These are phyloP conservation scores for Proales similis DNA, from an alignment of 1,140 invertebrate genomes.

Conservation along the genomic window DNA sequence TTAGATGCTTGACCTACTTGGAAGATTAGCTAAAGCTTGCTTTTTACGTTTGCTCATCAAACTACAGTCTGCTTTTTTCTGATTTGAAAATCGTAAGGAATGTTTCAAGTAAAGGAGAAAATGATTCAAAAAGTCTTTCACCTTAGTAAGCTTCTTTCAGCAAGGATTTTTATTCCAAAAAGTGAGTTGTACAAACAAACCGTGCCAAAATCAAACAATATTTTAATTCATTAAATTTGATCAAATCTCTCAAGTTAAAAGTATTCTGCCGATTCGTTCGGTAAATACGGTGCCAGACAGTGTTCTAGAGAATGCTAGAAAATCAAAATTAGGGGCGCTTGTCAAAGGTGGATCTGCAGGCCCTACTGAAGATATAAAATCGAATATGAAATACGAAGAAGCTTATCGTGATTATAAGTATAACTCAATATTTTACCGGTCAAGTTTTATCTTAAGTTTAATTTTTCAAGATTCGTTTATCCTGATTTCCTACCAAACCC, in stretches of 20 bases:
- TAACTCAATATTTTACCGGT: neutral
- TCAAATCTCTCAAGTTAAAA: neutral
- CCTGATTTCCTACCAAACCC: slow-evolving; percentile 90
- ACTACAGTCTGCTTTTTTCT: too few relatives aligned
- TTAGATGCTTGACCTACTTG: too few relatives aligned
- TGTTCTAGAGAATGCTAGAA: slow-evolving; percentile 24
- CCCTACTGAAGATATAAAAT: neutral
- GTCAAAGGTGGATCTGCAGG: slow-evolving; percentile 6
- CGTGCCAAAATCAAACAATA: neutral
- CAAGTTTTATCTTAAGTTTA: neutral
- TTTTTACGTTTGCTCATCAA: too few relatives aligned
- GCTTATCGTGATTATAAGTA: slow-evolving; percentile 33
- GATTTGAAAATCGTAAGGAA: too few relatives aligned
- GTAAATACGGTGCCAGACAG: slow-evolving; percentile 19
- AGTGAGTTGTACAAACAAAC: too few relatives aligned
- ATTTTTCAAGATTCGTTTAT: slow-evolving; percentile 64
- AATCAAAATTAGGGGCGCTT: slow-evolving; percentile 12
- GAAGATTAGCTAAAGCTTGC: too few relatives aligned
- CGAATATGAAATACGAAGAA: slow-evolving; percentile 2
- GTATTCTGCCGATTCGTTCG: neutral
- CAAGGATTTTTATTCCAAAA: too few relatives aligned
- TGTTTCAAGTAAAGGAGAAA: too few relatives aligned
- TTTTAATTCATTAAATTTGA: neutral
- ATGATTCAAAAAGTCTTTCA: too few relatives aligned
- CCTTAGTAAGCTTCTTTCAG: too few relatives aligned